phyloP scores from a whole-genome alignment of 2,113 vertebrate species.

The Misgurnus anguillicaudatus region DNA sequence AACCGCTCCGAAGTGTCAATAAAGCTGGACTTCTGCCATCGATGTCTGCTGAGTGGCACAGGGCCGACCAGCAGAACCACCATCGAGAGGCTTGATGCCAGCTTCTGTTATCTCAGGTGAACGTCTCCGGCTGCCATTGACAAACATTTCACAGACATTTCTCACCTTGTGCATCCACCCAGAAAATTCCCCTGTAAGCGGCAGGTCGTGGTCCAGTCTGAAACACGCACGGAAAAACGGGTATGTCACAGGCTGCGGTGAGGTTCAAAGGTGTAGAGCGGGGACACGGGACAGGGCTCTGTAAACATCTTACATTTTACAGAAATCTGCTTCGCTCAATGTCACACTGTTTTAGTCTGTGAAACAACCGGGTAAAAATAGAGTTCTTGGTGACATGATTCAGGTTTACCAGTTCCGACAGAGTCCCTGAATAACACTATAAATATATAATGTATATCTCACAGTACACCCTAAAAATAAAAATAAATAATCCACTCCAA shows the following conservation, averaged over 20 bases:
- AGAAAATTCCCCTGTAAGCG: conserved; percentile 4
- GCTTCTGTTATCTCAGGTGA: conserved; percentile 22
- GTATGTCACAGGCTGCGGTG: background rate
- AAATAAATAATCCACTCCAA: background rate
- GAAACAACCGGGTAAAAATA: background rate
- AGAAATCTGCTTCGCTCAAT: background rate
- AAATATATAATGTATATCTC: background rate
- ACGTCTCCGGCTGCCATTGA: conserved; percentile 19
- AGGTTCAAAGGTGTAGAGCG: background rate
- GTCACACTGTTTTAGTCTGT: conserved; percentile 16
- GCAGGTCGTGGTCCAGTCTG: conserved; percentile 10
- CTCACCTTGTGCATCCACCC: conserved; percentile 23
- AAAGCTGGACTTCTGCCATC: conserved; percentile 29
- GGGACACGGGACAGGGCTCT: background rate
- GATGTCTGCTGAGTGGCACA: conserved; percentile 15
- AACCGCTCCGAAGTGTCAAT: background rate
- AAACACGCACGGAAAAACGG: background rate
- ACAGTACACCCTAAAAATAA: too few species aligned
- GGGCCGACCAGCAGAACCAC: background rate
- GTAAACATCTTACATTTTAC: background rate
- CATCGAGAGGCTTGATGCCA: background rate
- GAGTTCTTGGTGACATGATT: background rate
- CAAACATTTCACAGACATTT: background rate
- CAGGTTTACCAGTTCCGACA: background rate
- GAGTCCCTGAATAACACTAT: background rate